Percentiles rank a stretch among this genome's conserved stretches.
These are phyloP conservation scores for Paelopatides confundens DNA, from an alignment of 53 echinoderm and acorn worm genomes.

Conservation along the genomic window DNA sequence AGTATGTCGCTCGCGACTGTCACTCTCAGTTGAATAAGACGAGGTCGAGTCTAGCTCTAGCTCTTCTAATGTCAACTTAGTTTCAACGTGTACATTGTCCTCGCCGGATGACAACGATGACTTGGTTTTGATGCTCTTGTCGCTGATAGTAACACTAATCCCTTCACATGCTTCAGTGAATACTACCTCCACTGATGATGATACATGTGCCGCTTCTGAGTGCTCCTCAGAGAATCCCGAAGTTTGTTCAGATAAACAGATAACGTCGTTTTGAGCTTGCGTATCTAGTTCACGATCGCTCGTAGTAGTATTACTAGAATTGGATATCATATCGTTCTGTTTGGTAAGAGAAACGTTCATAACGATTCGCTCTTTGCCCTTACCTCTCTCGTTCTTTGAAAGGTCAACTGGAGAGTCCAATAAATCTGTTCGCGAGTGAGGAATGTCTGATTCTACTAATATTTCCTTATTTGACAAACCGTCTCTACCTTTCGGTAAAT, in stretches of 20 bases:
- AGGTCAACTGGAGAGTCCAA: constrained; percentile 5
- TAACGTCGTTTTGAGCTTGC: not conserved
- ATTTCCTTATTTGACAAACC: not conserved
- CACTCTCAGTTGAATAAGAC: not conserved
- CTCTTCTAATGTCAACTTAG: constrained; percentile 32
- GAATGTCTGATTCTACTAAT: not conserved
- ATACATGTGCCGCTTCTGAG: not conserved
- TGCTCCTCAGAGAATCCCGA: constrained; percentile 26
- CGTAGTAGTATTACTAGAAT: too few species aligned
- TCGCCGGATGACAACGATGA: not conserved
- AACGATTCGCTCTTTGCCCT: constrained; percentile 35
- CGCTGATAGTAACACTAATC: constrained; percentile 7
- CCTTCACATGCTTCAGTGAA: not conserved
- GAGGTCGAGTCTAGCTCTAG: not conserved
- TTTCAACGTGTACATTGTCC: not conserved
- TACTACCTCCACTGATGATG: not conserved
- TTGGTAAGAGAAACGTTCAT: not conserved
- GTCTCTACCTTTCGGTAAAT: not conserved
- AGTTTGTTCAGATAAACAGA: constrained; percentile 21
- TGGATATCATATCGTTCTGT: not conserved
- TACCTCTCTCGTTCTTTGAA: not conserved
- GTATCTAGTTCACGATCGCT: not conserved
- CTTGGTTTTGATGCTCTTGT: not conserved
- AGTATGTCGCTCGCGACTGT: not conserved
- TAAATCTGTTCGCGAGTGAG: constrained; percentile 15